These are phyloP conservation scores for Agapostemon virescens DNA, from an alignment of 2,888 invertebrate species.

Conservation along the genomic window DNA sequence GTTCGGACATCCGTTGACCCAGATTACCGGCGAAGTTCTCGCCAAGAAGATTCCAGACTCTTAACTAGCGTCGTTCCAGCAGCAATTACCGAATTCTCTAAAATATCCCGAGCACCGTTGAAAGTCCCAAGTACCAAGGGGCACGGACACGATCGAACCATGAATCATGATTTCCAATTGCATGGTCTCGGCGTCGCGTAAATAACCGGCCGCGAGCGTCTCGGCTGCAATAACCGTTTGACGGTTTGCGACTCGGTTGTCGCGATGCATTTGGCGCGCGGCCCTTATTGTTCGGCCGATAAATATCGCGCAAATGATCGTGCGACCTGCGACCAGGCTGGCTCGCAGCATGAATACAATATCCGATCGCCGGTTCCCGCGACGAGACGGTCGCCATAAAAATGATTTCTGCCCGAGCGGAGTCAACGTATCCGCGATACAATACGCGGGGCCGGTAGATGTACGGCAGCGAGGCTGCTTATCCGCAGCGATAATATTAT, in stretches of 20 bases:
- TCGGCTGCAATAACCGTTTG: conserved; percentile 4
- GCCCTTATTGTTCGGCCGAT: conserved; percentile 12
- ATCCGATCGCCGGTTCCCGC: conserved; percentile 24
- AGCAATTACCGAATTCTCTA: background rate
- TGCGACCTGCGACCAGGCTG: background rate
- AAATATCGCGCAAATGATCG: conserved; percentile 12
- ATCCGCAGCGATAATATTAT: conserved; percentile 62
- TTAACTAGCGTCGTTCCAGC: background rate
- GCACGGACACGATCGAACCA: background rate
- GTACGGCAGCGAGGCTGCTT: conserved; percentile 51
- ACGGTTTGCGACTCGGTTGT: background rate
- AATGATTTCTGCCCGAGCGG: conserved; percentile 45
- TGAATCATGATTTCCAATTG: background rate
- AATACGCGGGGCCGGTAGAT: conserved; percentile 43
- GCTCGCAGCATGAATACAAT: conserved; percentile 29
- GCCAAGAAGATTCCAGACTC: too few species aligned
- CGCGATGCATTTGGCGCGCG: background rate
- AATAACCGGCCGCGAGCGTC: conserved; percentile 2
- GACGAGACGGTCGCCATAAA: conserved; percentile 33
- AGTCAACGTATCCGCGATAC: conserved; percentile 46
- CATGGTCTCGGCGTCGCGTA: background rate
- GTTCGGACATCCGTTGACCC: too few species aligned
- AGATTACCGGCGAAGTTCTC: too few species aligned
- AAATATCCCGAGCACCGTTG: background rate
- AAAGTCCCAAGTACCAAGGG: background rate